Base-by-base conservation (phyloP, 2,113 vertebrate genomes). In the Hippocampus comes region DNA sequence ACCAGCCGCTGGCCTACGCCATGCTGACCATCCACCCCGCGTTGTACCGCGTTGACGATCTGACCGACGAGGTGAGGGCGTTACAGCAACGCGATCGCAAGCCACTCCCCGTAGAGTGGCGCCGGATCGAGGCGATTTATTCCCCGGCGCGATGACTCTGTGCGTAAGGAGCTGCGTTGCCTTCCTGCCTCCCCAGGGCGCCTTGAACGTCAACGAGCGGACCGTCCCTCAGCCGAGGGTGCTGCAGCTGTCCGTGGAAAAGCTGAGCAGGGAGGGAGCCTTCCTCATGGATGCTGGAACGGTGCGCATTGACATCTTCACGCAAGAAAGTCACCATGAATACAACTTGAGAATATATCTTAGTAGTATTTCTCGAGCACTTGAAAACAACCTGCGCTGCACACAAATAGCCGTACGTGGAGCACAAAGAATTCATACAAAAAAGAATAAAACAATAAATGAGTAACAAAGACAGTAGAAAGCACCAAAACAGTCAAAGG, bases 201-300 rank as follows among this genome's bases (percentile, higher is more conserved):
- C 95, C 17, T 89, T 98, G 75, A 97, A 93, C 79, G 78, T 98
- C 89, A 95, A 75, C 0, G 97, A 98, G 18, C 94, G 87, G 83
- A 95, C 93, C 71, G 90, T 98, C 91, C 96, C 97, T 89, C 97
- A 98, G 87, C 96, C 97, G 27, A 85, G 92, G 73, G 66, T 95
- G 81, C 94, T 95, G 74, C 96, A 98, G 90, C 92, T 99, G 21
- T 96, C 97, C 0, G 96, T 95, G 84, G 97, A 99, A 90, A 98
- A 97, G 81, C 82, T 99, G 84, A 94, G 88, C 78, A 91, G 94
- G 77, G 97, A 98, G 15, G 97, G 93, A 51, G 95, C 95, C 67
- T 98, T 96, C 83, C 95, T 98, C 60, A 94, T 99, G 95, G 97
- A 99, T 70, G 90, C 94, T 71, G 96, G 97, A 88, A 94, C 88